These are phyloP conservation scores for Pelecanus crispus DNA, from an alignment of 2,113 vertebrate species.

Conservation along the genomic window DNA sequence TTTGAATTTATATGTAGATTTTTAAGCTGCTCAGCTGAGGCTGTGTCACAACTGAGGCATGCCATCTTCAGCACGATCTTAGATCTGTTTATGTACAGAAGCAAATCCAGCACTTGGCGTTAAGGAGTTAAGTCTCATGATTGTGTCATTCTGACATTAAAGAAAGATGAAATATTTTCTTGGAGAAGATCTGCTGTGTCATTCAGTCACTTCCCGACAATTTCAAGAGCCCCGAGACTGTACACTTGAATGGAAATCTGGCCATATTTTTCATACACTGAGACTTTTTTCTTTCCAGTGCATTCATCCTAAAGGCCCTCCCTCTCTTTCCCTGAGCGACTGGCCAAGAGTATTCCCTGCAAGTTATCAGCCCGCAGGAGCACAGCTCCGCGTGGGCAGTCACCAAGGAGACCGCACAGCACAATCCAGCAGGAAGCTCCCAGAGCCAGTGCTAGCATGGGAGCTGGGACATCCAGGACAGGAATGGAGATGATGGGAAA, in stretches of 20 bases:
- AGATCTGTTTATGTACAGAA: background rate
- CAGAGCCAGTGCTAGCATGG: background rate
- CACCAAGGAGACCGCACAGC: background rate
- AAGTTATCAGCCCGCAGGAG: background rate
- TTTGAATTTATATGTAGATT: background rate
- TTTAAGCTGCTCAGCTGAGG: background rate
- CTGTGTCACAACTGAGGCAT: background rate
- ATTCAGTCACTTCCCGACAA: background rate
- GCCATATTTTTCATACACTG: accelerated
- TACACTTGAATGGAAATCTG: background rate
- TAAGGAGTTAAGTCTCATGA: background rate
- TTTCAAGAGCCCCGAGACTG: background rate
- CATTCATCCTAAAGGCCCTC: background rate
- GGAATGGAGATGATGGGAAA: background rate
- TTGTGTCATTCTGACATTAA: background rate
- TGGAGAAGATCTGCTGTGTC: background rate
- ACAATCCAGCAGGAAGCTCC: background rate
- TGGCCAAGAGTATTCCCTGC: background rate
- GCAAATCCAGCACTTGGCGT: background rate
- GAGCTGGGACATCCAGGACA: background rate
- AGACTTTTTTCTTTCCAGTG: background rate
- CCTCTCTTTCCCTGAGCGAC: background rate
- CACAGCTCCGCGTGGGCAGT: background rate
- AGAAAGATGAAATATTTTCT: background rate
- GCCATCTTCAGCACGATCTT: background rate